phyloP scores from a whole-genome alignment of 2,113 vertebrate genomes.

The Hydrolagus affinis region DNA sequence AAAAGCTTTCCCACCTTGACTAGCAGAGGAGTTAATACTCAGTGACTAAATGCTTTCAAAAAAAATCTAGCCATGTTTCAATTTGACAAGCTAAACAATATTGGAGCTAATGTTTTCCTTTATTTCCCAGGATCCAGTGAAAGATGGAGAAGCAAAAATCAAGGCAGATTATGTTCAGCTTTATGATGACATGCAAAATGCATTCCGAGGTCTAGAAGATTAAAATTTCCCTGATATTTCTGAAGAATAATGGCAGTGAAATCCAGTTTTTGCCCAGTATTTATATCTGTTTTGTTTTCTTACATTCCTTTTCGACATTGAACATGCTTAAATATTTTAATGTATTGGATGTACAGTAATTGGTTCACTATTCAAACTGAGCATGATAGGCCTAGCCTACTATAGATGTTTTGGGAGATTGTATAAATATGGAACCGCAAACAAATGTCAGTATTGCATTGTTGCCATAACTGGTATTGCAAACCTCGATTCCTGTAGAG shows the following conservation, averaged over 20 bases:
- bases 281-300: slow-evolving; percentile 24
- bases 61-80: neutral
- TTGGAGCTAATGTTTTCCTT: neutral
- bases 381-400: neutral
- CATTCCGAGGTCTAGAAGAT: slow-evolving; percentile 91
- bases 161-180: slow-evolving; percentile 86
- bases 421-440: slow-evolving; percentile 6
- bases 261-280: slow-evolving; percentile 17
- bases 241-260: neutral
- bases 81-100: neutral
- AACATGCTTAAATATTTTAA: slow-evolving; percentile 17
- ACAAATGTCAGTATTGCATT: slow-evolving; percentile 8
- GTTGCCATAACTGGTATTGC: slow-evolving; percentile 25
- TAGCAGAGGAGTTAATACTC: too few species aligned
- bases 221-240: slow-evolving; percentile 50
- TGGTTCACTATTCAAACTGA: neutral
- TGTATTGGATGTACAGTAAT: slow-evolving; percentile 20
- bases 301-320: slow-evolving; percentile 23
- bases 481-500: neutral
- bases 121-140: slow-evolving; percentile 74
- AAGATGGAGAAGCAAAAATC: slow-evolving; percentile 89
- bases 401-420: neutral
- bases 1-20: too few species aligned
- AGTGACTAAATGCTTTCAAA: too few species aligned
- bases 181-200: slow-evolving; percentile 93